A percentile compares a stretch with the other conserved stretches of the same genome.
Conservation (phyloP, 1,140 invertebrate species). For the Nephotettix cincticeps region DNA sequence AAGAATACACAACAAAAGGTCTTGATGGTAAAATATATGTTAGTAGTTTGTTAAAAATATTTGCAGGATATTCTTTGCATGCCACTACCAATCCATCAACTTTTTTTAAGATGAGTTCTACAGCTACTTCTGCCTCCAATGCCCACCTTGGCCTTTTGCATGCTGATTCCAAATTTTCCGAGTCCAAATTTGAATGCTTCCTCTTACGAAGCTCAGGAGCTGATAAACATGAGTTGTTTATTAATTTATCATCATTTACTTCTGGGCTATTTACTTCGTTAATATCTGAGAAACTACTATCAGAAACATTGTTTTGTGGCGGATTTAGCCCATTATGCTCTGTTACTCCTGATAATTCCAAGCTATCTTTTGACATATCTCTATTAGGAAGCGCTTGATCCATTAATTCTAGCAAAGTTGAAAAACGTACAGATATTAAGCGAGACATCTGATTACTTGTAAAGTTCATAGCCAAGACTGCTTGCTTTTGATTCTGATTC, state of each 20-base stretch:
- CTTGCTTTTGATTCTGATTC: slow-evolving; percentile 72
- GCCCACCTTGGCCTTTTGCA: slow-evolving; percentile 63
- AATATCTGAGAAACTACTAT: not conserved
- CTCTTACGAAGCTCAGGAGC: slow-evolving; percentile 8
- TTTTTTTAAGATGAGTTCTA: slow-evolving; percentile 56
- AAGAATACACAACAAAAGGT: slow-evolving; percentile 81
- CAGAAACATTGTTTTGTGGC: not conserved
- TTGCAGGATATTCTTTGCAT: slow-evolving; percentile 80
- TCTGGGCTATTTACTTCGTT: slow-evolving; percentile 8
- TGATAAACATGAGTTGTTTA: slow-evolving; percentile 40
- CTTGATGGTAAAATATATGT: slow-evolving; percentile 72
- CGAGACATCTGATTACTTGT: slow-evolving; percentile 61
- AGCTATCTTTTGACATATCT: not conserved
- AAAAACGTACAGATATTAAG: slow-evolving; percentile 56
- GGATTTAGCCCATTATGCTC: not conserved
- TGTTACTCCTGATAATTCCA: not conserved
- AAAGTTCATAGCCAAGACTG: slow-evolving; percentile 76
- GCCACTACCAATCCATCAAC: slow-evolving; percentile 79
- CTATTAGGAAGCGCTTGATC: not conserved
- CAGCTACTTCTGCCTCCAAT: slow-evolving; percentile 61
- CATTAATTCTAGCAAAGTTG: too few relatives aligned
- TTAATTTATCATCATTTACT: slow-evolving; percentile 32
- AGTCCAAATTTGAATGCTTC: slow-evolving; percentile 17
- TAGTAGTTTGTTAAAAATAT: slow-evolving; percentile 72
- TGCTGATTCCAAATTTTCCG: not conserved